Conservation (phyloP, 2,888 invertebrate species). For the Agonopterix alstromeriana region DNA sequence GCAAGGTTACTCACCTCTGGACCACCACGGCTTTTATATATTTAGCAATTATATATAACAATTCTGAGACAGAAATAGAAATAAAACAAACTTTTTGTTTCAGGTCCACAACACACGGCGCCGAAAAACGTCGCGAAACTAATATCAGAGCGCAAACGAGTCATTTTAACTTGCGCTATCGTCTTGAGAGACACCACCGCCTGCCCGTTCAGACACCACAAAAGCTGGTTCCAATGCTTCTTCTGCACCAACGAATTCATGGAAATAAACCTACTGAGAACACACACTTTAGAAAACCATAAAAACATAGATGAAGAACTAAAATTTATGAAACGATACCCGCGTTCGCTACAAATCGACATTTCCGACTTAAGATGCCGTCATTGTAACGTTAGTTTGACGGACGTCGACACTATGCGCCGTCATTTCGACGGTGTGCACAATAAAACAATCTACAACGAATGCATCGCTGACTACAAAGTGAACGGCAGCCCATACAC, state of each 20-base stretch:
- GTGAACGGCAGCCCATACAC: conserved; percentile 45
- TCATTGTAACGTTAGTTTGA: conserved; percentile 39
- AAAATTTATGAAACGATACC: conserved; percentile 53
- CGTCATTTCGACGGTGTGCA: conserved; percentile 46
- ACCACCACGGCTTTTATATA: too few relatives aligned
- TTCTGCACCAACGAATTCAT: conserved; percentile 56
- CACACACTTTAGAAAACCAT: conserved; percentile 37
- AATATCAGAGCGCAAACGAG: conserved; percentile 49
- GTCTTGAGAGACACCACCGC: conserved; percentile 53
- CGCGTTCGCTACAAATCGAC: conserved; percentile 57
- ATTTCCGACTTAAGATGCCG: conserved; percentile 56
- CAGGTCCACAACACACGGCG: conserved; percentile 17
- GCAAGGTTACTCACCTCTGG: too few relatives aligned
- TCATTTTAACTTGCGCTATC: conserved; percentile 44
- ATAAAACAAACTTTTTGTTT: conserved; percentile 17
- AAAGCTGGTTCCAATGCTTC: conserved; percentile 66
- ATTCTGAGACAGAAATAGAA: too few relatives aligned
- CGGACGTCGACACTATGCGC: conserved; percentile 41
- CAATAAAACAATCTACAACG: conserved; percentile 47
- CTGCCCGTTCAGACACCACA: conserved; percentile 59
- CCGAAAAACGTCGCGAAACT: conserved; percentile 25
- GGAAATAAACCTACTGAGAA: conserved; percentile 41
- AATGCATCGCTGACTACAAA: conserved; percentile 62
- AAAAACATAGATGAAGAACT: conserved; percentile 38
- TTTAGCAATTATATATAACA: too few relatives aligned